Conservation (phyloP, 2,797 vertebrate genomes). For the Hydrophis major region DNA sequence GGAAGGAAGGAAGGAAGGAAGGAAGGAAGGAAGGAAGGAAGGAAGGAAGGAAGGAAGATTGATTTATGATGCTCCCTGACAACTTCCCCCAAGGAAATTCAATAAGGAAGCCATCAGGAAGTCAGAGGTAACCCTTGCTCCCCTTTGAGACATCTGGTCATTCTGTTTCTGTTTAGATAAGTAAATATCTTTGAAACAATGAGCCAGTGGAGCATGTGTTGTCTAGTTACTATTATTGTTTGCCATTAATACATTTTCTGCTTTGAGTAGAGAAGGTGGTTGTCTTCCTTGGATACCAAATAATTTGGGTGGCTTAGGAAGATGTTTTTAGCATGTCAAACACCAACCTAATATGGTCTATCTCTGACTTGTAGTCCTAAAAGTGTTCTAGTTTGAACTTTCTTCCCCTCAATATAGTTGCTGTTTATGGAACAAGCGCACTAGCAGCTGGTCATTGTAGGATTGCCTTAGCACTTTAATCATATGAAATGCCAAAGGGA, state of each 20-base stretch:
- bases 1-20: too few relatives aligned
- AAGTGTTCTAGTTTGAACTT: neutral
- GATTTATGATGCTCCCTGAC: neutral
- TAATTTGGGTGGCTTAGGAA: neutral
- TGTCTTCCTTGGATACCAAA: neutral
- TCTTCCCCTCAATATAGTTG: neutral
- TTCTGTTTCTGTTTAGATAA: neutral
- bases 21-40: neutral
- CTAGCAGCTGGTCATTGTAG: neutral
- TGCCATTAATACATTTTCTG: neutral
- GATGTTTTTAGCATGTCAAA: neutral
- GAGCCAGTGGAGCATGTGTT: neutral
- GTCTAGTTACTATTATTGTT: neutral
- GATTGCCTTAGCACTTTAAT: neutral
- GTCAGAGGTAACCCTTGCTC: neutral
- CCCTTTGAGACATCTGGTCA: neutral
- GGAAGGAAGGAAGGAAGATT: neutral
- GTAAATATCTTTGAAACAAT: neutral
- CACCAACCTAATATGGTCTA: neutral
- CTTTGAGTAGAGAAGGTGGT: neutral
- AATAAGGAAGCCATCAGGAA: neutral
- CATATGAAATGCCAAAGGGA: neutral
- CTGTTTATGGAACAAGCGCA: neutral
- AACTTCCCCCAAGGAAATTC: neutral
- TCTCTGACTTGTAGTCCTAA: neutral